Conservation (phyloP, 2,797 vertebrate species). For the Huso huso region DNA sequence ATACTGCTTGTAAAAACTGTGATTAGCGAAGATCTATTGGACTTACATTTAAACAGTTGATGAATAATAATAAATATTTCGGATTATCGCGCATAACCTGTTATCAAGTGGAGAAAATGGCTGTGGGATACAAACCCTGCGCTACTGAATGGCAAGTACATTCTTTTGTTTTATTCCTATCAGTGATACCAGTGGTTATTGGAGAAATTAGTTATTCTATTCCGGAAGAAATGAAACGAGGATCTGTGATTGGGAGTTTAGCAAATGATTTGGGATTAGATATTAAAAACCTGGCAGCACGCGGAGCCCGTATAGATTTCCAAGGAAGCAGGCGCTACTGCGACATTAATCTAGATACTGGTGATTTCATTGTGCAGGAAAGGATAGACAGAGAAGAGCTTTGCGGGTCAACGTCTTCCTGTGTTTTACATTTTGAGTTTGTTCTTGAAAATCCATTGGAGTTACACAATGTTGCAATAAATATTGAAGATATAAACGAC, state of each 20-base stretch:
- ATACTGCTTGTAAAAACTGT: too few relatives aligned
- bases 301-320: slow-evolving; percentile 19
- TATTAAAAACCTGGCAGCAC: slow-evolving; percentile 8
- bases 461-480: slow-evolving; percentile 48
- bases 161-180: slow-evolving; percentile 8
- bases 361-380: slow-evolving; percentile 36
- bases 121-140: not conserved
- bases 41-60: too few relatives aligned
- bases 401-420: slow-evolving; percentile 44
- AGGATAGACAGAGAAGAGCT: slow-evolving; percentile 56
- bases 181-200: slow-evolving; percentile 10
- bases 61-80: too few relatives aligned
- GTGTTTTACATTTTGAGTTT: slow-evolving; percentile 52
- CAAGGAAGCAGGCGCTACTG: slow-evolving; percentile 17
- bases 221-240: slow-evolving; percentile 52
- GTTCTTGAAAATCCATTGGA: slow-evolving; percentile 59
- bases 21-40: too few relatives aligned
- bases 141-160: not conserved
- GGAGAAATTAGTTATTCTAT: slow-evolving; percentile 54
- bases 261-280: slow-evolving; percentile 20
- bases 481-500: slow-evolving; percentile 65
- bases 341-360: slow-evolving; percentile 22
- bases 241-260: slow-evolving; percentile 28
- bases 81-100: too few relatives aligned
- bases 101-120: not conserved